Base-by-base conservation (phyloP, 2,888 invertebrate species). In the Pardosa pseudoannulata region DNA sequence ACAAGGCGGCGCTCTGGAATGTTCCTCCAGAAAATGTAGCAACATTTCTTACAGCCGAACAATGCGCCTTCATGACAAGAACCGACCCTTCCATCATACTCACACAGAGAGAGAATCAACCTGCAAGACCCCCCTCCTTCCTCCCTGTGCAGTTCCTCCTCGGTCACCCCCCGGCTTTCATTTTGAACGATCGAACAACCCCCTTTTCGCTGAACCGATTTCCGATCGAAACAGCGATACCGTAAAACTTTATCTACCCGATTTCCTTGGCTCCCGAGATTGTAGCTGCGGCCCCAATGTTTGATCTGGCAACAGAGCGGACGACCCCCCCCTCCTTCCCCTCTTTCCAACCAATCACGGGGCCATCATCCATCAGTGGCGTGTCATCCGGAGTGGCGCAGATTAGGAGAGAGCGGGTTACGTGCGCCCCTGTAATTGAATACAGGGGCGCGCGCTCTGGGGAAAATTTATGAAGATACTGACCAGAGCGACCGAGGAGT, bases 381-480 rank as follows among this genome's bases (percentile, higher is more conserved):
- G 56, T 56, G 56, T 56, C 56, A 56, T 56, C 56, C 56, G 23
- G 56, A 56, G 1, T 23, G 23, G 56, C 23, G 2, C 23, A 19
- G 56, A 56, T n/a, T 23, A 23, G 23, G 23, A 16, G 9, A 16
- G 13, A 16, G 56, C 56, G 19, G 56, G 23, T 56, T n/a, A 19
- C 56, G 56, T 56, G 56, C 56, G 56, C 56, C 56, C 56, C 56
- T 56, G 56, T 56, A 56, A 56, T 56, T 56, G 56, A 56, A 56
- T 56, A 56, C 56, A 56, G 56, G 56, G 56, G 56, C 56, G 56
- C 56, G 19, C 56, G 56, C 56, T 56, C 56, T 56, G 56, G 56
- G 73, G 80, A 73, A 81, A 81, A 81, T 81, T 81, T 81, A 81
- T 81, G 83, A 78, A 76, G 83, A 78, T 78, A 78, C 78, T 83